Base-by-base conservation (phyloP, 2,113 vertebrate genomes). In the Sarotherodon lohbergeri region DNA sequence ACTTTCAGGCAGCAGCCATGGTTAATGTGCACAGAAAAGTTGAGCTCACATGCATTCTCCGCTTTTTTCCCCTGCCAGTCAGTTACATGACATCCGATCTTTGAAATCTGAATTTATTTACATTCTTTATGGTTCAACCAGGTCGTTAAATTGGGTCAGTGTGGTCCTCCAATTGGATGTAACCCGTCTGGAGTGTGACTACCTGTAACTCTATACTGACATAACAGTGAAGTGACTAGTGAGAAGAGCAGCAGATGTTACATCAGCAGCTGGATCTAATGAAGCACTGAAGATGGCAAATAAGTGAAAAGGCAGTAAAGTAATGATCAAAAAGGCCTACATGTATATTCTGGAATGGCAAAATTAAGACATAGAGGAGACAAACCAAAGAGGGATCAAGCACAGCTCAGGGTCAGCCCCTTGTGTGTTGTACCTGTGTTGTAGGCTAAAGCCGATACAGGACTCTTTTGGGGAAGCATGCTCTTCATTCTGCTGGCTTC, bases 401-500 rank as follows among this genome's bases (percentile, higher is more conserved):
- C 48, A 29, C 5, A 66, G 79, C 34, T 83, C 55, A 55, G 46
- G 41, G 82, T 92, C 55, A 82, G 34, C 43, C n/a, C 4, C 4
- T 9, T 9, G 34, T 71, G 50, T 54, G 55, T 16, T 68, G 63
- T 95, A 97, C 96, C 96, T 95, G 96, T 96, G 90, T 94, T 96
- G 90, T 96, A 96, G 80, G 96, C 94, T 61, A 97, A 92, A 19
- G 96, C 94, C 1, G 96, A 96, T 61, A 96, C 94, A 0, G 96
- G 95, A 84, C 95, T 97, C 95, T 96, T 96, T 79, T 96, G 96
- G 16, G 96, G 96, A 86, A 96, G 92, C 96, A 97, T 97, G 93
- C 94, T 96, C 91, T 97, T 97, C 95, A 97, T 96, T 88, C 96
- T 96, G 80, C 68, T 96, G n/a, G 97, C 97, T 90, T 97, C 96